Base-by-base conservation (phyloP, 2,888 invertebrate genomes). In the Lochmaea capreae region DNA sequence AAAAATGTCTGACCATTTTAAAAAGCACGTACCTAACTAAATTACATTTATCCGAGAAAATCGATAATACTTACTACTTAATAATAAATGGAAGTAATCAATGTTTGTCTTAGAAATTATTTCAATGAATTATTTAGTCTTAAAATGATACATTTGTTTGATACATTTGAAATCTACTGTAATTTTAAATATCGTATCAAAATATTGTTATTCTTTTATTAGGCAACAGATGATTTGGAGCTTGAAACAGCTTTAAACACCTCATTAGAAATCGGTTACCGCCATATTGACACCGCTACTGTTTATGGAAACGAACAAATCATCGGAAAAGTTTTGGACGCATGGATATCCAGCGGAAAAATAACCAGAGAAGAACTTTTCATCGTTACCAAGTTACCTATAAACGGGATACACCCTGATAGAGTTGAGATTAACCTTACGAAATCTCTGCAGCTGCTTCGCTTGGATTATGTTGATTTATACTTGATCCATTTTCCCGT, bases 261-360 rank as follows among this genome's bases (percentile, higher is more conserved):
- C 1, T 95, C 95, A 0, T 85, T 95, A 58, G 90, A 91, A 78
- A 90, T 90, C 63, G 95, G 95, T 0, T 95, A 95, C 85, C 90
- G 95, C 5, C 95, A 94, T 82, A 93, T 96, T 76, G 95, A 96
- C 85, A 91, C 94, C 0, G 95, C 95, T 0, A 89, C 91, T 5
- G 92, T 90, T 3, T 95, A 96, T 83, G 88, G 90, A 77, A 96
- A 95, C 82, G 95, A 96, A 83, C 88, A 88, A 0, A 89, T 90
- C 0, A 90, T 96, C 77, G 95, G 95, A 0, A 89, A 90, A 46
- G 92, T 93, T 0, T 87, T 96, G 0, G 89, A 91, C 80, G 89
- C 90, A 76, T 93, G 94, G 92, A 86, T 95, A 43, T 90, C 90
- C 58, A 89, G 89, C 6, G 92, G 93, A 66, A 90, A 90, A 81